These are phyloP conservation scores for Dolichomitus sp. DNA, from an alignment of 2,888 invertebrate species.

Conservation along the genomic window DNA sequence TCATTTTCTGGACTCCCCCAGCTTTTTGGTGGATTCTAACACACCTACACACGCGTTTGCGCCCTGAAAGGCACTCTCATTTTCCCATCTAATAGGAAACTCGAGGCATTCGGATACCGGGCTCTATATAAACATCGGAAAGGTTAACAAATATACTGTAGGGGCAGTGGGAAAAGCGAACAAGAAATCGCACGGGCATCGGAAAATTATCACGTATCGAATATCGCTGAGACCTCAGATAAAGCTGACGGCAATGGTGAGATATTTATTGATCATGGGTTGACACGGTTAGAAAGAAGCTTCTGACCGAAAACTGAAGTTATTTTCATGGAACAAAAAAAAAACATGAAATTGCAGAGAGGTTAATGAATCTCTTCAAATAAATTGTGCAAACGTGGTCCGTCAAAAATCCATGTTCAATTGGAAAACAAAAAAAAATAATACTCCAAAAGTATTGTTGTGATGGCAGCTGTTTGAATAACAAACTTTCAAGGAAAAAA, in stretches of 20 bases:
- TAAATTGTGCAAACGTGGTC: not conserved
- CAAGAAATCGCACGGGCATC: not conserved
- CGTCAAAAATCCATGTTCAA: too few relatives aligned
- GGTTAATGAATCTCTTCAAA: not conserved
- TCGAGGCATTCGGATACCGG: slow-evolving; percentile 9
- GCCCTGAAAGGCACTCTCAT: slow-evolving; percentile 18
- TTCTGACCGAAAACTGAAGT: not conserved
- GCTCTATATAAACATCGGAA: slow-evolving; percentile 49
- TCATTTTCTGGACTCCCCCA: slow-evolving; percentile 36
- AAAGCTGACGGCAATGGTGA: not conserved
- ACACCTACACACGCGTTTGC: slow-evolving; percentile 2
- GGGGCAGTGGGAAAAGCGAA: not conserved
- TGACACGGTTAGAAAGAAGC: not conserved
- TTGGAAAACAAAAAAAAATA: too few relatives aligned
- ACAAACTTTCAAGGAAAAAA: too few relatives aligned
- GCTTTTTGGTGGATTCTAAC: slow-evolving; percentile 22
- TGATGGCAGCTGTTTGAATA: too few relatives aligned
- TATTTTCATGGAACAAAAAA: not conserved
- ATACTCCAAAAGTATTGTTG: too few relatives aligned
- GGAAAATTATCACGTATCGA: slow-evolving; percentile 17
- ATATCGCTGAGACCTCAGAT: slow-evolving; percentile 4
- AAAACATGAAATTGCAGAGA: not conserved
- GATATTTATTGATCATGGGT: not conserved
- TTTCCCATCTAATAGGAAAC: slow-evolving; percentile 8
- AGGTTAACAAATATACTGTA: slow-evolving; percentile 28